A percentile compares a stretch with the other conserved stretches of the same genome.
Evolutionary conservation across 1,140 invertebrate species (phyloP).

Genomic region (Drosophila quadrilineata): DNA sequence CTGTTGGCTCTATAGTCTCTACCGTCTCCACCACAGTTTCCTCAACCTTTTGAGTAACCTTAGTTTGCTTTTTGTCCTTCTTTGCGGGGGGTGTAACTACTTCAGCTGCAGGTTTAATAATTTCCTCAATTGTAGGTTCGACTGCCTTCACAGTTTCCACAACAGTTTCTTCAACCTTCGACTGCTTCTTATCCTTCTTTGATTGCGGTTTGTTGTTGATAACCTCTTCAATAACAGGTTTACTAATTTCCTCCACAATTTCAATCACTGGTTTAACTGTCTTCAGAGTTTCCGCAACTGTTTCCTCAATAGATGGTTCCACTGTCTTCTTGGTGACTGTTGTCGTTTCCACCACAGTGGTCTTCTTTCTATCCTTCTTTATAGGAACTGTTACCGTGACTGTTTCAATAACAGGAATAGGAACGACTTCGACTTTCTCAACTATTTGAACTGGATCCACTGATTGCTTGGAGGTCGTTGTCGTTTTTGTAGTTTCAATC

Average conservation of each 20-base stretch:
- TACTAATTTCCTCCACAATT: neutral
- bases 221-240: neutral
- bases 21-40: neutral
- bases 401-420: neutral
- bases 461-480: neutral
- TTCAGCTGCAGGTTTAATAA: neutral
- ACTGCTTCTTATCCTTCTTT: neutral
- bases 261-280: too few relatives aligned
- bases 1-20: neutral
- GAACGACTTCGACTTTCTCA: neutral
- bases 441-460: neutral
- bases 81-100: neutral
- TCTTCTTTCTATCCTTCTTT: neutral
- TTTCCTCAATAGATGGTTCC: neutral
- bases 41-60: too few relatives aligned
- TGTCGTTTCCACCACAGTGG: neutral
- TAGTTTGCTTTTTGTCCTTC: conserved; percentile 27
- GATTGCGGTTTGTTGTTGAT: neutral
- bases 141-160: neutral
- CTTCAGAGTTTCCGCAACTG: too few relatives aligned
- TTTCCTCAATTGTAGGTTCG: neutral
- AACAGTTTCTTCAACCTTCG: conserved; percentile 4
- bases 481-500: conserved; percentile 12
- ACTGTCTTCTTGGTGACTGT: neutral
- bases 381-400: neutral